Percentiles rank a stretch among this genome's conserved stretches.
These are phyloP conservation scores for Pangasius larnaudii DNA, from an alignment of 2,797 vertebrate genomes.

Conservation along the genomic window DNA sequence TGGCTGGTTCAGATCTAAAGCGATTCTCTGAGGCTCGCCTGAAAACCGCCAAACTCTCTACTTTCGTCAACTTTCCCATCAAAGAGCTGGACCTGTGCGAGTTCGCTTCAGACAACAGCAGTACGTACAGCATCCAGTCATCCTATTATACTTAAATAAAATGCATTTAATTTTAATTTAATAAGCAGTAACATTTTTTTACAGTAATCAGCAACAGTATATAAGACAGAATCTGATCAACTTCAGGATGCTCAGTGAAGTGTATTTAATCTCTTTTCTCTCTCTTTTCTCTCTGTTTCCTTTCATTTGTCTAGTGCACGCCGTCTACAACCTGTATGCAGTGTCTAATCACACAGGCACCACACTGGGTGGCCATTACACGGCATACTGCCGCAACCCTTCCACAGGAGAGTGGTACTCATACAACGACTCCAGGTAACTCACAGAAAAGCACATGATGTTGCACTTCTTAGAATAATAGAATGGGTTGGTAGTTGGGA, in stretches of 20 bases:
- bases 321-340: conserved; percentile 91
- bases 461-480: not conserved
- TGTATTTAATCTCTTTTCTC: not conserved
- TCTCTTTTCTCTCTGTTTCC: not conserved
- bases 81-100: conserved; percentile 92
- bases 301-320: conserved; percentile 67
- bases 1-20: conserved; percentile 84
- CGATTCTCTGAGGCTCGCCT: conserved; percentile 91
- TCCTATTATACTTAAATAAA: not conserved
- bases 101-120: conserved; percentile 85
- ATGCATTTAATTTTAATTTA: not conserved
- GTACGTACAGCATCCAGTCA: conserved; percentile 74
- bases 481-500: not conserved
- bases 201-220: not conserved
- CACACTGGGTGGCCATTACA: conserved; percentile 93
- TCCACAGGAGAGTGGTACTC: conserved; percentile 90
- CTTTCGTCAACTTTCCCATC: conserved; percentile 92
- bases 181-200: not conserved
- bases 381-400: conserved; percentile 89
- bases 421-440: conserved; percentile 94
- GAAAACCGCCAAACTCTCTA: conserved; percentile 90
- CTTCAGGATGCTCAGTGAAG: not conserved
- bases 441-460: not conserved
- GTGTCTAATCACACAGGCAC: conserved; percentile 96
- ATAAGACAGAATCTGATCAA: not conserved